Conservation (phyloP, 2,797 vertebrate species). For the Xerus rutilus region DNA sequence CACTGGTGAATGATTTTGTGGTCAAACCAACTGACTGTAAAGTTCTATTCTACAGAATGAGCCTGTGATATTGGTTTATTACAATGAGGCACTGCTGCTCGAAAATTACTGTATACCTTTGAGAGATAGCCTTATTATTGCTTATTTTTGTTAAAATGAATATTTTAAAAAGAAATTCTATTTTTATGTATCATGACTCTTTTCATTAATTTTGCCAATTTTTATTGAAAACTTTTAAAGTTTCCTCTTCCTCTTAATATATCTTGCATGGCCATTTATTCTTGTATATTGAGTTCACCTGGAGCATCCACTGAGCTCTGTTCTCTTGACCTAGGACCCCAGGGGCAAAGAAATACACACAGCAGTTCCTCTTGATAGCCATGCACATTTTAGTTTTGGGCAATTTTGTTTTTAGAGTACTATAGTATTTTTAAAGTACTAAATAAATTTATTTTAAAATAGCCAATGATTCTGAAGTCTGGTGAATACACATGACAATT, state of each 20-base stretch:
- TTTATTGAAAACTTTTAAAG: not conserved
- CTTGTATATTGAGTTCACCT: not conserved
- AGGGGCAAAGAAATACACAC: not conserved
- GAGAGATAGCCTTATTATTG: not conserved
- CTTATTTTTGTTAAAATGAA: constrained; percentile 51
- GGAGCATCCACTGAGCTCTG: not conserved
- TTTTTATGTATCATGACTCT: not conserved
- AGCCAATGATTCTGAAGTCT: not conserved
- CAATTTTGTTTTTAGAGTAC: not conserved
- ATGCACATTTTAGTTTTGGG: not conserved
- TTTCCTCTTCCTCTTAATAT: not conserved
- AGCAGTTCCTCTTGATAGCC: not conserved
- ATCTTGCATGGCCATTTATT: not conserved
- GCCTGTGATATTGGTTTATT: not conserved
- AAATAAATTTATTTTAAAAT: not conserved
- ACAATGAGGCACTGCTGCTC: not conserved
- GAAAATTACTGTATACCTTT: not conserved
- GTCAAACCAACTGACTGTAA: not conserved
- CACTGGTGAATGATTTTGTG: too few species aligned
- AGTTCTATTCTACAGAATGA: not conserved
- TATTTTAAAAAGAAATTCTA: not conserved
- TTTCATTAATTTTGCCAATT: not conserved
- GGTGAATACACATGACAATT: not conserved
- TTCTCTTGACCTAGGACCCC: not conserved
- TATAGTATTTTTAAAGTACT: not conserved